A percentile compares a stretch with the other conserved stretches of the same genome.
phyloP scores from a whole-genome alignment of 2,888 invertebrate genomes.

The Philhelius pedissequus region DNA sequence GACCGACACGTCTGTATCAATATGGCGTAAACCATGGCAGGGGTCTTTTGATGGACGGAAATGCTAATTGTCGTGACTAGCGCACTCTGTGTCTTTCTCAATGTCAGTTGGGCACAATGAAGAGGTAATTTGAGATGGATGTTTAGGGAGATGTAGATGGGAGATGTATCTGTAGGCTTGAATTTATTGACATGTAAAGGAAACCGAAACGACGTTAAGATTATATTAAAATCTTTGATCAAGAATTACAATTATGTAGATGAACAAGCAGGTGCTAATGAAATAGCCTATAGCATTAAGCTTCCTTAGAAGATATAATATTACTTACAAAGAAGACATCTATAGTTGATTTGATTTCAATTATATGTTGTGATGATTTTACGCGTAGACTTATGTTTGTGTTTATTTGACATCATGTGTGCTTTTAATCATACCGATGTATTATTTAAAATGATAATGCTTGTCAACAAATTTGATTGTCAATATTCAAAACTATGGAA shows the following conservation, averaged over 20 bases:
- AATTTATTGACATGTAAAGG: conserved; percentile 3
- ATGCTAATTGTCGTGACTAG: conserved; percentile 46
- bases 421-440: too few species aligned
- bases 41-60: conserved; percentile 44
- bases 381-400: too few species aligned
- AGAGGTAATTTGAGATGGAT: conserved; percentile 29
- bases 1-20: not conserved
- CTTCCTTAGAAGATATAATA: too few species aligned
- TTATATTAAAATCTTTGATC: conserved; percentile 12
- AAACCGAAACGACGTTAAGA: not conserved
- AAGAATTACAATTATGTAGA: conserved; percentile 5
- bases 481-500: too few species aligned
- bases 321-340: too few species aligned
- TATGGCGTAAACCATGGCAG: not conserved
- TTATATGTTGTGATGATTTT: too few species aligned
- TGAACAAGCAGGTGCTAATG: not conserved
- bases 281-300: not conserved
- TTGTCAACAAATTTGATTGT: too few species aligned
- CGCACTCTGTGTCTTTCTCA: conserved; percentile 3
- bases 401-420: too few species aligned
- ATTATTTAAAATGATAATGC: too few species aligned
- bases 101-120: conserved; percentile 9
- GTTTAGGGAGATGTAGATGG: not conserved
- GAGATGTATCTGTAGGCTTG: not conserved
- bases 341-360: too few species aligned